Evolutionary conservation across 2,888 invertebrate species (phyloP).

Genomic region (Tetragonula carbonaria): DNA sequence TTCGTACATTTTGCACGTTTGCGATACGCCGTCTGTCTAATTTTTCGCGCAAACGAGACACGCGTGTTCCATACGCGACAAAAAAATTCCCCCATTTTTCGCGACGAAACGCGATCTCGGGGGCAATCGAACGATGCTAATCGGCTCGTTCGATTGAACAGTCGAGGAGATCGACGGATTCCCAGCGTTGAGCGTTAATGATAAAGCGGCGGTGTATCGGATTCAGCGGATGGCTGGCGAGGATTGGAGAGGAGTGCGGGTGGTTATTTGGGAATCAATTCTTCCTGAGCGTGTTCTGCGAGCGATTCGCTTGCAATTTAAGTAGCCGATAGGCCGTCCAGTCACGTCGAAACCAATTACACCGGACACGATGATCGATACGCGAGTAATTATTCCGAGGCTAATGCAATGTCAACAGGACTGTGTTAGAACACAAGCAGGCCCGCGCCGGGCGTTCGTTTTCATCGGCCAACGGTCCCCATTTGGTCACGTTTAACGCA

Average conservation of each 20-base stretch:
- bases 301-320: conserved; percentile 51
- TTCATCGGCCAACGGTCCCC: conserved; percentile 49
- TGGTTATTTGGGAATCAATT: conserved; percentile 32
- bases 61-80: too few relatives aligned
- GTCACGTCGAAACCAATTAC: conserved; percentile 68
- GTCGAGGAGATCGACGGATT: neutral
- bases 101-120: neutral
- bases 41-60: too few relatives aligned
- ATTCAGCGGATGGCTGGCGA: neutral
- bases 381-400: conserved; percentile 73
- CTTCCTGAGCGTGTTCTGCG: conserved; percentile 15
- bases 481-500: conserved; percentile 58
- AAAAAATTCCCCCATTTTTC: too few relatives aligned
- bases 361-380: conserved; percentile 73
- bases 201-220: neutral
- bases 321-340: conserved; percentile 59
- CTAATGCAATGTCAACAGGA: conserved; percentile 74
- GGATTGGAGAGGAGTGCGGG: neutral
- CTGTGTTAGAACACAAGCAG: conserved; percentile 46
- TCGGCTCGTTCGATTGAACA: neutral
- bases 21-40: too few relatives aligned
- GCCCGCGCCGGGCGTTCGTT: conserved; percentile 43
- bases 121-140: neutral
- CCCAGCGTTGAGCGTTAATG: neutral
- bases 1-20: too few relatives aligned